phyloP scores from a whole-genome alignment of 2,797 vertebrate genomes.

The Eleutherodactylus coqui region DNA sequence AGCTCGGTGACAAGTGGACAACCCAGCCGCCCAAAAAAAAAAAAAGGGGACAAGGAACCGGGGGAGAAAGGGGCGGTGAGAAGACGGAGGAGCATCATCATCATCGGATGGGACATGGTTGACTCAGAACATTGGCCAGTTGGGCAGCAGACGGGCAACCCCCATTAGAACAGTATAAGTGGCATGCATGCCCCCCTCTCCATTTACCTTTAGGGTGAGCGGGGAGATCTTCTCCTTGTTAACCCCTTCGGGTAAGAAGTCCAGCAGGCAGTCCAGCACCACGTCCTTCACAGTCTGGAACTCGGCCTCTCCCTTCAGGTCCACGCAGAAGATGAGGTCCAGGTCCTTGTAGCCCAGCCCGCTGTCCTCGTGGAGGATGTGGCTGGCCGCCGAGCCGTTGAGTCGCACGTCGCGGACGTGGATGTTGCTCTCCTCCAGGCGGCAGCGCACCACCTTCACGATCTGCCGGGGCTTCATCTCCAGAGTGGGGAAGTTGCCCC shows the following conservation, averaged over 20 bases:
- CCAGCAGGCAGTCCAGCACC: conserved; percentile 96
- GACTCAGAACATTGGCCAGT: too few relatives aligned
- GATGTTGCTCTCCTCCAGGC: conserved; percentile 90
- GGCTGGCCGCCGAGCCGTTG: conserved; percentile 96
- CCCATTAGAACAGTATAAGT: too few relatives aligned
- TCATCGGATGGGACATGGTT: neutral
- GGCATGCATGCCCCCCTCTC: too few relatives aligned
- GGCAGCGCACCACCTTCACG: conserved; percentile 92
- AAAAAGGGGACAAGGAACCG: too few relatives aligned
- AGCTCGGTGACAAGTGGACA: neutral
- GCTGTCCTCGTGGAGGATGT: conserved; percentile 93
- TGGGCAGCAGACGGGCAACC: too few relatives aligned
- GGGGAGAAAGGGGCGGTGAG: neutral
- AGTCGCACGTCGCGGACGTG: conserved; percentile 91
- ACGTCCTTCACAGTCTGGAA: conserved; percentile 98
- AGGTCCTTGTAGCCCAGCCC: conserved; percentile 98
- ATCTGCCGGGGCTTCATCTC: conserved; percentile 95
- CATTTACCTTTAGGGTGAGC: conserved; percentile 92
- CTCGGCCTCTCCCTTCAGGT: conserved; percentile 91
- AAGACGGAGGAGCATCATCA: neutral
- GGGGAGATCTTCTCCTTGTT: conserved; percentile 97
- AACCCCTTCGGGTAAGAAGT: conserved; percentile 96
- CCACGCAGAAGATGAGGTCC: conserved; percentile 97
- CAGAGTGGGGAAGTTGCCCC: conserved; percentile 97
- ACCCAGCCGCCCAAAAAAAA: neutral